phyloP scores from a whole-genome alignment of 2,888 invertebrate species.

The Cantharis lateralis region DNA sequence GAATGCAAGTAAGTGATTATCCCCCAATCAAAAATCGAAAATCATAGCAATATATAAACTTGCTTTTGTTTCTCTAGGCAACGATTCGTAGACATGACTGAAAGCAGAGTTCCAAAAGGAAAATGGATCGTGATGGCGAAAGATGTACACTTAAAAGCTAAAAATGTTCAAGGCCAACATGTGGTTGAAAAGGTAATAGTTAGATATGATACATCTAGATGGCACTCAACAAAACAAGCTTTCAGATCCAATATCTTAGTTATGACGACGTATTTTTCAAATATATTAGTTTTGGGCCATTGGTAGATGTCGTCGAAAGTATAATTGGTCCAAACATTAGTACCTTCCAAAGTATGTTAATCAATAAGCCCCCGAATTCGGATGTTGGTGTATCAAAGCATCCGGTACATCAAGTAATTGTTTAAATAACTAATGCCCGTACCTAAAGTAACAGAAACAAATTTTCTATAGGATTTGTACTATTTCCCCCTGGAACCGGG shows the following conservation, averaged over 20 bases:
- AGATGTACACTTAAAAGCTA: not conserved
- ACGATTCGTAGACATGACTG: not conserved
- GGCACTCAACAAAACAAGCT: not conserved
- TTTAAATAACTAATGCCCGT: no score
- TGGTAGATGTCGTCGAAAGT: not conserved
- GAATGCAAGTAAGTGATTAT: slow-evolving; percentile 63
- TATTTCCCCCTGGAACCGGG: slow-evolving; percentile 87
- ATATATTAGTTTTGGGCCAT: not conserved
- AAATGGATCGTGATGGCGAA: not conserved
- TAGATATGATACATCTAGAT: not conserved
- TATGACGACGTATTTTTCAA: not conserved
- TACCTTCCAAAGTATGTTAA: not conserved
- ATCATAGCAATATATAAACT: not conserved
- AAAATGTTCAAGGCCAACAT: not conserved
- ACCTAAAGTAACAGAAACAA: slow-evolving; percentile 51
- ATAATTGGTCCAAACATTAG: not conserved
- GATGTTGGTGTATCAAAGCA: not conserved
- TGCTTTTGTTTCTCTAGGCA: not conserved
- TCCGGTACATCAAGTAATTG: not conserved
- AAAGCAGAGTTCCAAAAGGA: not conserved
- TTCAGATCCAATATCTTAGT: not conserved
- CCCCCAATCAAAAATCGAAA: no score
- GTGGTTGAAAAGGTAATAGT: not conserved
- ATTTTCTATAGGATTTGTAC: slow-evolving; percentile 70
- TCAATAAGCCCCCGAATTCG: not conserved